Evolutionary conservation across 2,113 vertebrate species (phyloP), one percentile per base, ranked within the genome.

Genomic region (Cryptotis parvus): DNA sequence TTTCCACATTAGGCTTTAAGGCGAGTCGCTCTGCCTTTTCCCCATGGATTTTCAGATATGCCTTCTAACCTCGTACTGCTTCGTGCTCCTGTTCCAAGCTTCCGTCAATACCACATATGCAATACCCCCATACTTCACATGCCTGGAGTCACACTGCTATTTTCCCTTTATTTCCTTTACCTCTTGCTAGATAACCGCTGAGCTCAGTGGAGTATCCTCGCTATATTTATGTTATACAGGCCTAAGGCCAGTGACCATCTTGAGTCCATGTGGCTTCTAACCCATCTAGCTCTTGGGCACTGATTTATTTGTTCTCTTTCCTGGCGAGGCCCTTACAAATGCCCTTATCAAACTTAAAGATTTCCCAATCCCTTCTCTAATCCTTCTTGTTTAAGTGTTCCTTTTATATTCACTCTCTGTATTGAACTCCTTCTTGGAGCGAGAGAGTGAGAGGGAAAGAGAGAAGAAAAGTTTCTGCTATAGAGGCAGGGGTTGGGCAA

Each of bases 91-190:
- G 20, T 33, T 58, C 35, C 31, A 33, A 29, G 58, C 11, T 22
- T 24, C 16, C 27, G 9, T 74, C 22, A 1, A 0, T 24, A 3
- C 45, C 68, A 14, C 3, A 26, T 9, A 49, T 10, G 2, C 45
- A 49, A 49, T 49, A n/a, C 45, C 45, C 20, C 24, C 14, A 39
- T 69, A 39, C 45, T 31, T 73, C 86, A 49, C 9, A 18, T 26
- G 24, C n/a, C 33, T 41, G 3, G 3, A 1, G 5, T 20, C 4
- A 35, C 37, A 43, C 3, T 41, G 24, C 1, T 9, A 5, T 11
- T n/a, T 26, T 15, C 66, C 66, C 31, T 66, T 39, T 39, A 43
- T n/a, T 49, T 49, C 52, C 8, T 77, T 61, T 49, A 20, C 63
- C 29, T 43, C 31, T 8, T 33, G 35, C 24, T 52, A 24, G 6